Base-by-base conservation (phyloP, 2,888 invertebrate genomes). In the Dicyrtoma fusca region DNA sequence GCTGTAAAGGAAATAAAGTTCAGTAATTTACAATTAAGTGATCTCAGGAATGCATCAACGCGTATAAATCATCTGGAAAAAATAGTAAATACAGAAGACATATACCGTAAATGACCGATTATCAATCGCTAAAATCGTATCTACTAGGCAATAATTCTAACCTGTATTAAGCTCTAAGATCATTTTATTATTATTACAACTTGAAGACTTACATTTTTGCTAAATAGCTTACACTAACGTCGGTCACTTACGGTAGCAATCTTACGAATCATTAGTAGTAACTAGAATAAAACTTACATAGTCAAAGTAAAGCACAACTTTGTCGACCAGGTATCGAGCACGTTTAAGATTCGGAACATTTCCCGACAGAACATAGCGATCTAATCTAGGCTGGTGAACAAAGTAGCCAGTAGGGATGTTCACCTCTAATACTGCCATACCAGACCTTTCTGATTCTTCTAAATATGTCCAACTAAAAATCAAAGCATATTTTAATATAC, bases 281-380 rank as follows among this genome's bases (percentile, higher is more conserved):
- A 13, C 13, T 4, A 13, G 26, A 13, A 25, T 49, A n/a, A 25
- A 25, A 88, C 91, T 89, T 85, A 95, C 94, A 83, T 91, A 95
- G 83, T 94, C 91, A 83, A 97, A 97, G 84, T 96, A 97, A 85
- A 96, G 95, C 63, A 93, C 85, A 74, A 95, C 90, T 87, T 95
- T 94, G 77, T 89, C 87, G 77, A 91, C 89, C 78, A 88, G 86
- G 84, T 90, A 95, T 81, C 90, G 89, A 59, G 96, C 97, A 75
- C 95, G 87, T 83, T 93, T 91, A 76, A 97, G 87, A 82, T 92
- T 91, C 68, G 89, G 87, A 63, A 95, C 93, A 76, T 88, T 86
- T 64, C 89, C 88, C n/a, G 91, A 90, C 69, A 89, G 86, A 75
- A 95, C 92, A 83, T 96, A 95, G 2, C 87, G 87, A 84, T 96